Evolutionary conservation across 2,888 invertebrate species (phyloP).

Genomic region (Heliconius sara): DNA sequence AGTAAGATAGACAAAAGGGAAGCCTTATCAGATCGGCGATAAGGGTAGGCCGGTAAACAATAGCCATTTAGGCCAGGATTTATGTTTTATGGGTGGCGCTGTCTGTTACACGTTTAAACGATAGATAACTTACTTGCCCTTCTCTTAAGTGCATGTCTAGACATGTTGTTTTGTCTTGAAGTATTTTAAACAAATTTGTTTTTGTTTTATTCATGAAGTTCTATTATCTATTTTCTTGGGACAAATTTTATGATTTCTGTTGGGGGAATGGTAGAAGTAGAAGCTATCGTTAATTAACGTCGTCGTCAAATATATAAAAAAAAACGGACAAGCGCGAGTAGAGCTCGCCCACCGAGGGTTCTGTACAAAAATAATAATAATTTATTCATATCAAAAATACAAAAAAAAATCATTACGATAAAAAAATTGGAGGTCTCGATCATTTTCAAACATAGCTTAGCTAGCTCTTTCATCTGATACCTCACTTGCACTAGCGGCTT

Average conservation of each 20-base stretch:
- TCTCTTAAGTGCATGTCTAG: slow-evolving; percentile 31
- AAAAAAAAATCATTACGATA: no score
- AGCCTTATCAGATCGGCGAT: slow-evolving; percentile 56
- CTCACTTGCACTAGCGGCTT: no score
- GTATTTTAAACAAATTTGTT: not conserved
- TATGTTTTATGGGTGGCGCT: slow-evolving; percentile 37
- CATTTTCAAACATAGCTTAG: no score
- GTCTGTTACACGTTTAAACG: slow-evolving; percentile 33
- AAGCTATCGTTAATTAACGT: not conserved
- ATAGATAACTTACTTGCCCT: slow-evolving; percentile 23
- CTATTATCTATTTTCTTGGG: not conserved
- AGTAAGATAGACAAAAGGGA: not conserved
- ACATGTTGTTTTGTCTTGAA: slow-evolving; percentile 25
- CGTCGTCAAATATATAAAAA: no score
- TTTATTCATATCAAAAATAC: no score
- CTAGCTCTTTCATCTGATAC: no score
- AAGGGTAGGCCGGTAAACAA: slow-evolving; percentile 58
- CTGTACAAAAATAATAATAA: no score
- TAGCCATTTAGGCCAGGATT: slow-evolving; percentile 36
- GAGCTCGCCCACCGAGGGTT: no score
- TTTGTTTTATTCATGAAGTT: slow-evolving; percentile 10
- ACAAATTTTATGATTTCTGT: not conserved
- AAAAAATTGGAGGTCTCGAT: no score
- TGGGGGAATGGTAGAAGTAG: not conserved
- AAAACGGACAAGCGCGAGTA: no score